A percentile compares a stretch with the other conserved stretches of the same genome.
These are phyloP conservation scores for Apostichopus californicus DNA, from an alignment of 35 echinoderm and acorn worm species.

Conservation along the genomic window DNA sequence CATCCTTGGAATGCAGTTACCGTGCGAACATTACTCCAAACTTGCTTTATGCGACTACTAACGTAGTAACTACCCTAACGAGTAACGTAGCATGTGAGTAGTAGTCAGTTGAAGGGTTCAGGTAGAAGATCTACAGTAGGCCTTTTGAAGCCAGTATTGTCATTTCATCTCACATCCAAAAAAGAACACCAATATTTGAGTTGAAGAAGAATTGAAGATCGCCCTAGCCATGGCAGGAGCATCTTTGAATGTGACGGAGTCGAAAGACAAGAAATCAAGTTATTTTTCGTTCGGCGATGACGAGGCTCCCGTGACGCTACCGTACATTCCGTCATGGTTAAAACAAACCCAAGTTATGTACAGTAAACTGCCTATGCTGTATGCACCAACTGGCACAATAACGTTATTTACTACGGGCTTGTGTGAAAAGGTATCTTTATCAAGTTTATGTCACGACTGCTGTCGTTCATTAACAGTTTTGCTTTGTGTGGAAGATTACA, in stretches of 20 bases:
- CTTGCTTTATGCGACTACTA: not conserved
- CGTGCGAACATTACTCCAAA: not conserved
- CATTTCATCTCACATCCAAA: not conserved
- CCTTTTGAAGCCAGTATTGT: not conserved
- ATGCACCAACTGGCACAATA: conserved; percentile 75
- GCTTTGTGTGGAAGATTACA: no score
- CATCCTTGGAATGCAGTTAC: not conserved
- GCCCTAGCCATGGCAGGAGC: not conserved
- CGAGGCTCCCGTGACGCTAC: conserved; percentile 53
- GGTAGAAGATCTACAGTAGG: not conserved
- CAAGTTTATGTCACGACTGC: no score
- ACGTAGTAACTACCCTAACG: no score
- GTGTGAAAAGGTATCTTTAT: conserved; percentile 66
- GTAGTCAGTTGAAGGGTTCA: no score
- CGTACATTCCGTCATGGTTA: conserved; percentile 75
- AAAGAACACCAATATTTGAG: not conserved
- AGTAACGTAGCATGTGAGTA: not conserved
- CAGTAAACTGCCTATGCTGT: conserved; percentile 82
- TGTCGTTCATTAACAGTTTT: no score
- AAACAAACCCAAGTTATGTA: conserved; percentile 74
- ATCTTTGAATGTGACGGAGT: not conserved
- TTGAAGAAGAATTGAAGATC: not conserved
- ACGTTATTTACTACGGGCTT: conserved; percentile 68
- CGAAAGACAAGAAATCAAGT: conserved; percentile 14
- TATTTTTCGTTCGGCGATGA: conserved; percentile 61